Percentiles rank a stretch among this genome's conserved stretches.
Evolutionary conservation across 2,113 vertebrate species (phyloP).

Genomic region (Corythaixoides concolor): DNA sequence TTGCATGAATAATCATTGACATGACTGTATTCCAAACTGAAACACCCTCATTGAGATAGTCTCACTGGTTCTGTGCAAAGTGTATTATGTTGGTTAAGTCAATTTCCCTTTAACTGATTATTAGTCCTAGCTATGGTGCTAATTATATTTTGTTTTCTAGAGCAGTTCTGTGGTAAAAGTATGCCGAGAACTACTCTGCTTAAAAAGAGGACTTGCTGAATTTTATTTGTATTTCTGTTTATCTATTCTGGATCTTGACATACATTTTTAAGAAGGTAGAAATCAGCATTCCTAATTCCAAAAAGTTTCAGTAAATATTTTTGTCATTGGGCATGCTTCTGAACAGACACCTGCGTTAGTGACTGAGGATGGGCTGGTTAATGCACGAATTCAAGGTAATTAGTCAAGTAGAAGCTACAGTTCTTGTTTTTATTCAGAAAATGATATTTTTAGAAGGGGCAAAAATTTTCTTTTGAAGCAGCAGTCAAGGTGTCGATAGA

Average conservation of each 20-base stretch:
- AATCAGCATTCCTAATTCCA: conserved; percentile 44
- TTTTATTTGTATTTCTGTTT: conserved; percentile 27
- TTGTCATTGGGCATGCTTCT: conserved; percentile 36
- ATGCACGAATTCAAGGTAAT: neutral
- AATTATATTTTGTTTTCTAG: neutral
- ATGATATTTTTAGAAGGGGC: neutral
- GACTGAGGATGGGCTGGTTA: neutral
- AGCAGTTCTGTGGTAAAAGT: neutral
- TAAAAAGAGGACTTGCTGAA: neutral
- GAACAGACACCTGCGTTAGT: conserved; percentile 14
- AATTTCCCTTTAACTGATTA: conserved; percentile 33
- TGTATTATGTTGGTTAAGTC: neutral
- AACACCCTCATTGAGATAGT: neutral
- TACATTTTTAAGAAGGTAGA: neutral
- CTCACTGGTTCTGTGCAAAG: neutral
- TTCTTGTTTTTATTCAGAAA: conserved; percentile 1
- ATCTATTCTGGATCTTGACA: neutral
- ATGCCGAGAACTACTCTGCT: neutral
- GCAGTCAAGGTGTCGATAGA: neutral
- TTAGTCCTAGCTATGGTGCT: neutral
- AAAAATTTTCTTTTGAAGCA: neutral
- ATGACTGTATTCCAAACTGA: neutral
- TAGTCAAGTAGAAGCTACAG: neutral
- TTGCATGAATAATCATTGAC: neutral
- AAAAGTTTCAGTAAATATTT: neutral